These are phyloP conservation scores for Charina bottae DNA, from an alignment of 2,113 vertebrate genomes.

Conservation along the genomic window DNA sequence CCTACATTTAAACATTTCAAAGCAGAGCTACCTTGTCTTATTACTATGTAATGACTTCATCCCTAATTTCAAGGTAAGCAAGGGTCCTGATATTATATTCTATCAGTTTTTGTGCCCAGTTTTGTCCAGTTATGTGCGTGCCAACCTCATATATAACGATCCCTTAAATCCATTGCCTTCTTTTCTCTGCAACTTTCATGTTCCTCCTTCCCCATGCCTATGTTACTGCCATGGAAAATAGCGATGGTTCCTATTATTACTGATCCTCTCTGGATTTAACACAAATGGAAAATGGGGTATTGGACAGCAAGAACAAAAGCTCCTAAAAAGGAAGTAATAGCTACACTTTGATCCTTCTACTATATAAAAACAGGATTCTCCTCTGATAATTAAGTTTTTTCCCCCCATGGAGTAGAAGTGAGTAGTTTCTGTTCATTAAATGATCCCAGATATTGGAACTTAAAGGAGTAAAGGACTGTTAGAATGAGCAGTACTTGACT, in stretches of 20 bases:
- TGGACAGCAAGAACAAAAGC: not conserved
- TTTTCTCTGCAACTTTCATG: not conserved
- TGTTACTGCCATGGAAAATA: not conserved
- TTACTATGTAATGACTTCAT: conserved; percentile 5
- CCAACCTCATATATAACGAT: not conserved
- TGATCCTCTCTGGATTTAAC: not conserved
- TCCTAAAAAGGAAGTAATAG: not conserved
- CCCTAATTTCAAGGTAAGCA: conserved; percentile 11
- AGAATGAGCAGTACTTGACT: not conserved
- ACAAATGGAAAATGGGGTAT: not conserved
- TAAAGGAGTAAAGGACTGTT: not conserved
- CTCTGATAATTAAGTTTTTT: not conserved
- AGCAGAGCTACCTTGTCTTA: not conserved
- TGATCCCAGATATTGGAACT: not conserved
- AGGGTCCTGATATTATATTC: conserved; percentile 9
- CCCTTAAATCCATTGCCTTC: not conserved
- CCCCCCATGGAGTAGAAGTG: not conserved
- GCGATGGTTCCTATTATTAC: not conserved
- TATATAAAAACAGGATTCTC: not conserved
- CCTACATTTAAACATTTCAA: not conserved
- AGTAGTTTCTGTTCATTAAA: not conserved
- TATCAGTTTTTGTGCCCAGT: not conserved
- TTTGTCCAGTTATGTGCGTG: not conserved
- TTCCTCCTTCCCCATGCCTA: not conserved
- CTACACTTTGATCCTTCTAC: not conserved